phyloP scores from a whole-genome alignment of 2,113 vertebrate species.

The Rhabdornis inornatus region DNA sequence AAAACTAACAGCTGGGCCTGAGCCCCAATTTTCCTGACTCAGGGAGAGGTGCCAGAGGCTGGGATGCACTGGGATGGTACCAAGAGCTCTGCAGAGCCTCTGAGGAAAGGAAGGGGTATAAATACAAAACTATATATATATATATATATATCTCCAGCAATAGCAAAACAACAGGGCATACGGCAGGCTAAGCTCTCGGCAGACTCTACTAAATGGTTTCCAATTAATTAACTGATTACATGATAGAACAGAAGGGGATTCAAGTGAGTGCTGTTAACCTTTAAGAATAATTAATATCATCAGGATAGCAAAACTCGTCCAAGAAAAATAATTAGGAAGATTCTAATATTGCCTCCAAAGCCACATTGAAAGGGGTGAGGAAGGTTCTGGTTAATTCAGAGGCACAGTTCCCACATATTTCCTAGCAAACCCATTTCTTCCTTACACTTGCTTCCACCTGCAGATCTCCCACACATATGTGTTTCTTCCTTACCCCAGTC shows the following conservation, averaged over 20 bases:
- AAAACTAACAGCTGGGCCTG: background rate
- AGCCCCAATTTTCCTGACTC: background rate
- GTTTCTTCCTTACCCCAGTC: background rate
- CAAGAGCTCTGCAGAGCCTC: background rate
- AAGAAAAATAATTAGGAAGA: slow-evolving; percentile 79
- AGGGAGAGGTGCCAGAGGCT: background rate
- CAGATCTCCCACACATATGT: background rate
- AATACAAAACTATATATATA: background rate
- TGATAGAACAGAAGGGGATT: slow-evolving; percentile 82
- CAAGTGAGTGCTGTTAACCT: slow-evolving; percentile 80
- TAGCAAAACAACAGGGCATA: slow-evolving; percentile 54
- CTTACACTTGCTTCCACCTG: background rate
- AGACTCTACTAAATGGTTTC: slow-evolving; percentile 75
- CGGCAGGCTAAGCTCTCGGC: slow-evolving; percentile 50
- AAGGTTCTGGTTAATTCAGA: slow-evolving; percentile 43
- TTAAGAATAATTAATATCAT: slow-evolving; percentile 87
- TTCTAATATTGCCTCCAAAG: slow-evolving; percentile 69
- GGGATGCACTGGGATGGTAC: background rate
- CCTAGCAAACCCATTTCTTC: background rate
- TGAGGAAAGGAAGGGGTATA: background rate
- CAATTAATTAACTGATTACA: slow-evolving; percentile 85
- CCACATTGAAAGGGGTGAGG: slow-evolving; percentile 14
- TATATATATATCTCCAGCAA: background rate
- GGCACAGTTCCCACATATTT: background rate
- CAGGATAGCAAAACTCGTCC: slow-evolving; percentile 74